Base-by-base conservation (phyloP, 2,113 vertebrate species). In the Indri indri region DNA sequence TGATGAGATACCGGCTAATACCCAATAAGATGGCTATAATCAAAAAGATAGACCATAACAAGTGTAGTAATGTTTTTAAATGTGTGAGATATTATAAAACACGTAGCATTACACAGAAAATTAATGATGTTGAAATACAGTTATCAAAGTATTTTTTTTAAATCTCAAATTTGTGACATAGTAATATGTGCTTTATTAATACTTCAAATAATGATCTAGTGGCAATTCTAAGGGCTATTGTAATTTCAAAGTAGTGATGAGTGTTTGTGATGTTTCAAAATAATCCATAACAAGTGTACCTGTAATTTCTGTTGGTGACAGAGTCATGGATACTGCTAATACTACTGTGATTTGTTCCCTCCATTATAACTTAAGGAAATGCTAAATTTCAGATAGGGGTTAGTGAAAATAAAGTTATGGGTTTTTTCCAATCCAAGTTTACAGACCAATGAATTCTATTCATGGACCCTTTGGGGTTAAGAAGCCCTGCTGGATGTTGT, bases 51-150 rank as follows among this genome's bases (percentile, higher is more conserved):
- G n/a, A n/a, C n/a, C n/a, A n/a, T n/a, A n/a, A n/a, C n/a, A n/a
- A n/a, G n/a, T n/a, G n/a, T n/a, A n/a, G n/a, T 37, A 57, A 54
- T 90, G n/a, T 25, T 90, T 92, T 88, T 63, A 71, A 92, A 91
- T 82, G 30, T 95, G 2, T 37, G 57, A 90, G 40, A 54, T 91
- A 57, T 57, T 57, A 57, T 57, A 81, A 90, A 92, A 83, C 30
- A 20, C n/a, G 27, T 79, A 74, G n/a, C 71, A 20, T 82, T 92
- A 61, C 22, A 82, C 87, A 77, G 66, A 79, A 91, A 95, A 77
- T 77, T 57, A 90, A 9, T 70, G 88, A 68, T 40, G 27, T 59
- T 70, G 34, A 88, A 76, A 63, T 84, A 42, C 23, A 92, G 1
- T 42, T 87, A 22, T 52, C 37, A 79, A 63, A 61, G 30, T 83